phyloP scores from a whole-genome alignment of 2,113 vertebrate genomes.

The Seriola rivoliana region DNA sequence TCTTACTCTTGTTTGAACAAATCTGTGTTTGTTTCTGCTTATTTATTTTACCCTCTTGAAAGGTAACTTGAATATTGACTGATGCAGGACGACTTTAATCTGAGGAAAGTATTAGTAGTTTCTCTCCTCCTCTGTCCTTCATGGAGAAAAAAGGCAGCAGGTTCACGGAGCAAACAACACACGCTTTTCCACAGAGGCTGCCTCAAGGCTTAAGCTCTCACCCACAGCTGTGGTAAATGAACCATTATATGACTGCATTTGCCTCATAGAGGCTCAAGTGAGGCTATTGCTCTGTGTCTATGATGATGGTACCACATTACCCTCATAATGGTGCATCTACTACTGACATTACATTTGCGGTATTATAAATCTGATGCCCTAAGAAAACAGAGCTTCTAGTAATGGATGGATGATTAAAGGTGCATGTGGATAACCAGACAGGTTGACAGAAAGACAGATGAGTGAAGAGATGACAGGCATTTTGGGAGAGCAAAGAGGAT shows the following conservation, averaged over 20 bases:
- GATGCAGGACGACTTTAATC: not conserved
- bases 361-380: constrained; percentile 37
- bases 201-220: constrained; percentile 13
- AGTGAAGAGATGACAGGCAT: constrained; percentile 25
- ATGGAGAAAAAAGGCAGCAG: not conserved
- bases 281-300: constrained; percentile 30
- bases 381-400: constrained; percentile 29
- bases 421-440: constrained; percentile 11
- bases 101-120: not conserved
- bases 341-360: constrained; percentile 27
- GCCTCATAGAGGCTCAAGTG: constrained; percentile 6
- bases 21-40: too few species aligned
- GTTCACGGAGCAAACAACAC: not conserved
- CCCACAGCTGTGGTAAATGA: constrained; percentile 40
- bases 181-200: constrained; percentile 5
- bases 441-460: constrained; percentile 44
- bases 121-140: not conserved
- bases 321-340: constrained; percentile 53
- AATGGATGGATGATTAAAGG: constrained; percentile 47
- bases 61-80: not conserved
- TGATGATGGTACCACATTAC: constrained; percentile 54
- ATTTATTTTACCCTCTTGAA: not conserved
- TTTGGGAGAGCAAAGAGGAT: constrained; percentile 32
- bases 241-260: constrained; percentile 39
- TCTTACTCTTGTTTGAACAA: too few species aligned